Evolutionary conservation across 2,797 vertebrate species (phyloP).

Genomic region (Eospalax fontanierii): DNA sequence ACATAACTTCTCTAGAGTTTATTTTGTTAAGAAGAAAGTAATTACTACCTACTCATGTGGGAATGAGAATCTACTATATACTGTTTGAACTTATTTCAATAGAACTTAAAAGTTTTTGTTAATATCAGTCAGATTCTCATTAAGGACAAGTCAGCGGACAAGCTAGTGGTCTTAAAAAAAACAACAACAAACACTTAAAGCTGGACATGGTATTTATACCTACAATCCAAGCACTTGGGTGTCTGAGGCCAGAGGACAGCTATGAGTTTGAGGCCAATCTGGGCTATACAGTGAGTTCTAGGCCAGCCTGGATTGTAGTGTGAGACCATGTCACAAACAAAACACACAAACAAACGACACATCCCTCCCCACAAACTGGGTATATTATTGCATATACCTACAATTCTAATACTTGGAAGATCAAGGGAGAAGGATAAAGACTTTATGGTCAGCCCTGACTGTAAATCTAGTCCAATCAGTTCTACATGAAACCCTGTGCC

Average conservation of each 20-base stretch:
- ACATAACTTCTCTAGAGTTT: slow-evolving; percentile 27
- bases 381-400: background rate
- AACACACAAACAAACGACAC: background rate
- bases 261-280: background rate
- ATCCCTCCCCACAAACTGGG: background rate
- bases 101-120: slow-evolving; percentile 5
- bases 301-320: background rate
- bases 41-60: slow-evolving; percentile 8
- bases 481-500: background rate
- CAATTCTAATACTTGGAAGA: background rate
- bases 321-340: background rate
- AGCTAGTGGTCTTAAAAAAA: slow-evolving; percentile 43
- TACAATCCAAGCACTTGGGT: too few species aligned
- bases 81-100: slow-evolving; percentile 24
- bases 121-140: slow-evolving; percentile 15
- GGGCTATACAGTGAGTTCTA: background rate
- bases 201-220: background rate
- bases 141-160: slow-evolving; percentile 10
- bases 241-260: background rate
- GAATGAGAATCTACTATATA: slow-evolving; percentile 59
- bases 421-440: background rate
- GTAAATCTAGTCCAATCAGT: background rate
- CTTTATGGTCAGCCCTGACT: background rate
- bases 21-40: slow-evolving; percentile 42
- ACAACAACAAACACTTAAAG: too few species aligned